A percentile compares a stretch with the other conserved stretches of the same genome.
Evolutionary conservation across 1,140 invertebrate genomes (phyloP).

Genomic region (Lycorma delicatula): DNA sequence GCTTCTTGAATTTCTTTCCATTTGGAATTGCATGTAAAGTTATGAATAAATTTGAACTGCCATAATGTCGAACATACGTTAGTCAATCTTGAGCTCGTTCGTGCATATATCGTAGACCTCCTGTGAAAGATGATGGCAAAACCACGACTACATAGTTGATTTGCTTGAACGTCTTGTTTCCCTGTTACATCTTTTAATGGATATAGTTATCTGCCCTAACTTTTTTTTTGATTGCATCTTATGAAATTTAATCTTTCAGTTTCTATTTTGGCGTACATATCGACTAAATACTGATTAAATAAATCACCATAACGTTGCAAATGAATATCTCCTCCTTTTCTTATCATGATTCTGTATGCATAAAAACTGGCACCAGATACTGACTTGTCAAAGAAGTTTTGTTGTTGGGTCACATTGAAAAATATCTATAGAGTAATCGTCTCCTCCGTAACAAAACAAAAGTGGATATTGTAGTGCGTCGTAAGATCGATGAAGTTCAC

Average conservation of each 20-base stretch:
- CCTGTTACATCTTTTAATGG: constrained; percentile 28
- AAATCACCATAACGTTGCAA: too few species aligned
- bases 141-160: constrained; percentile 28
- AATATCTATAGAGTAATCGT: too few species aligned
- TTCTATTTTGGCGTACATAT: constrained; percentile 38
- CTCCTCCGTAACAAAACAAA: too few species aligned
- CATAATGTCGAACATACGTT: constrained; percentile 36
- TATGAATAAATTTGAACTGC: constrained; percentile 27
- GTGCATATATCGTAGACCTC: constrained; percentile 39
- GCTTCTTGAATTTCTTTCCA: constrained; percentile 28
- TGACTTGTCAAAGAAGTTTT: too few species aligned
- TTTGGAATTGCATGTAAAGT: constrained; percentile 20
- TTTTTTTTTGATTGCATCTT: constrained; percentile 38
- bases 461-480: too few species aligned
- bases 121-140: constrained; percentile 35
- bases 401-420: too few species aligned
- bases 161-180: constrained; percentile 15
- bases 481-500: too few species aligned
- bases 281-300: too few species aligned
- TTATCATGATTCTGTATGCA: too few species aligned
- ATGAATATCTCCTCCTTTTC: too few species aligned
- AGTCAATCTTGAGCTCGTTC: constrained; percentile 41
- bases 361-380: too few species aligned
- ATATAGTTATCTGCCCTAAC: constrained; percentile 40
- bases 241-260: constrained; percentile 37